Base-by-base conservation (phyloP, 2,797 vertebrate genomes). In the Lepus oiostolus region DNA sequence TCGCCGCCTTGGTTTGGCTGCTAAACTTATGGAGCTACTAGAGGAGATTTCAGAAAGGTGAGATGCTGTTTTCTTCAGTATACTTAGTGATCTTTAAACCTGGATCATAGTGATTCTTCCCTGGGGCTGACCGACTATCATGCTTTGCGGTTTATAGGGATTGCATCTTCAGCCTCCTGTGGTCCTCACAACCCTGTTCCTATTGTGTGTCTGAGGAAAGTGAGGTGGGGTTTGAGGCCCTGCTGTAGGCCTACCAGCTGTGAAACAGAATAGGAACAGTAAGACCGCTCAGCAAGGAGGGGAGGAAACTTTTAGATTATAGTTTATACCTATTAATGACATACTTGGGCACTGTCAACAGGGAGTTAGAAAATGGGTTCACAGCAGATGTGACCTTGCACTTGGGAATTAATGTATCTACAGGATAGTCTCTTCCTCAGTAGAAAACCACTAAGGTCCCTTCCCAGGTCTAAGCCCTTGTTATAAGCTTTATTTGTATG, bases 41-140 rank as follows among this genome's bases (percentile, higher is more conserved):
- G 99, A 99, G 96, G 99, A 99, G 96, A 99, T 99, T 97, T 99
- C 99, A 3, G 99, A 99, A 98, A 99, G 99, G 99, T 99, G 92
- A 98, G 93, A 35, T 52, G 5, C 38, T 60, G 17, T 32, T 92
- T 90, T 94, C 84, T 58, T 58, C 19, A 38, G 75, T 68, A 58
- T 0, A 94, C 22, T 17, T 24, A 21, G 21, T 92, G 77, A 80
- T 81, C 77, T 58, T n/a, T 74, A 16, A 65, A 24, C 21, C 10
- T 28, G 75, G 47, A 60, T 7, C 42, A 8, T 81, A 76, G 81
- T 12, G 54, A 26, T 50, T 85, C 88, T 91, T 94, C 26, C 76
- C 19, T 79, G 38, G 63, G 32, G 30, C n/a, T 89, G 32, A 80
- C 17, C 63, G 70, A 58, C 58, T 62, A 0, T 77, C 30, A 35